A percentile compares a stretch with the other conserved stretches of the same genome.
Conservation (phyloP, 1,140 invertebrate genomes). For the Oppia nitens region DNA sequence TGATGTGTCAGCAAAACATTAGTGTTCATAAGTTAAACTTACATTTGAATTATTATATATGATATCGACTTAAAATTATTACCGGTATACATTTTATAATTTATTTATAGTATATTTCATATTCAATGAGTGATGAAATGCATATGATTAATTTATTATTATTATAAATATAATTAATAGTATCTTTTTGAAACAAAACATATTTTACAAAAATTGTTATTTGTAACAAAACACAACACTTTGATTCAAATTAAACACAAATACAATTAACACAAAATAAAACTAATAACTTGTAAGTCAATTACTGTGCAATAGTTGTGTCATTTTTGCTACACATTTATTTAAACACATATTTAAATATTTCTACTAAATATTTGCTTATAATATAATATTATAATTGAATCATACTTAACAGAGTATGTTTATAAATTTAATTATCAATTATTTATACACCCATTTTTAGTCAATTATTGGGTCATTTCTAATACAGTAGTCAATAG, state of each 20-base stretch:
- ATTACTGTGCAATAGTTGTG: background rate
- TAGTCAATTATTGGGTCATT: background rate
- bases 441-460: background rate
- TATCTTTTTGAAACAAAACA: too few relatives aligned
- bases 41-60: too few relatives aligned
- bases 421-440: background rate
- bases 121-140: too few relatives aligned
- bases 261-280: background rate
- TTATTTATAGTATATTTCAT: too few relatives aligned
- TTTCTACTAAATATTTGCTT: background rate
- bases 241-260: too few relatives aligned
- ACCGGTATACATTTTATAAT: too few relatives aligned
- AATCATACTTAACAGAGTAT: background rate
- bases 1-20: too few relatives aligned
- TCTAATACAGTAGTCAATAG: background rate
- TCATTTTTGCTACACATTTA: background rate
- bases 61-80: too few relatives aligned
- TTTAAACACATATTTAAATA: background rate
- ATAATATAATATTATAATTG: background rate
- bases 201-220: too few relatives aligned
- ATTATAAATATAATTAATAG: background rate
- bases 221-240: too few relatives aligned
- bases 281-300: background rate
- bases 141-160: too few relatives aligned
- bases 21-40: too few relatives aligned